Percentiles rank a stretch among this genome's conserved stretches.
These are phyloP conservation scores for Chroicocephalus ridibundus DNA, from an alignment of 2,113 vertebrate species.

Conservation along the genomic window DNA sequence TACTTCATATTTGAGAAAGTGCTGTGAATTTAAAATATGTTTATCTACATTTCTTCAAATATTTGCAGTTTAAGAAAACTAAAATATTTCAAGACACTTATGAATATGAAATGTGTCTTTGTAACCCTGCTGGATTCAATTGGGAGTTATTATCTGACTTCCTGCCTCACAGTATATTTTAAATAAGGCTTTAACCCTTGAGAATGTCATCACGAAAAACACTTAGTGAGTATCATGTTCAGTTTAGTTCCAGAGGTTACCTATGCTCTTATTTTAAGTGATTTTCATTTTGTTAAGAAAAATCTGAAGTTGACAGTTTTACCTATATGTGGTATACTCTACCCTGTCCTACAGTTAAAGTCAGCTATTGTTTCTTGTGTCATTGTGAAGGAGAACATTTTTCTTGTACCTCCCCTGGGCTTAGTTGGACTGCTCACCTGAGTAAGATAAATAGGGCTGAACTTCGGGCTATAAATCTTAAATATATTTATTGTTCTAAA, in stretches of 20 bases:
- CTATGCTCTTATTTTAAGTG: not conserved
- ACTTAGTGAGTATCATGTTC: not conserved
- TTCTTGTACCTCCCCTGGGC: slow-evolving; percentile 36
- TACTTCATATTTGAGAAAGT: slow-evolving; percentile 45
- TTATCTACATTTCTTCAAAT: slow-evolving; percentile 62
- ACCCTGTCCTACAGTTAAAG: not conserved
- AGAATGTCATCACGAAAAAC: not conserved
- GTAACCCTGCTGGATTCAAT: slow-evolving; percentile 35
- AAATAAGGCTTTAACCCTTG: not conserved
- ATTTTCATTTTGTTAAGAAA: slow-evolving; percentile 18
- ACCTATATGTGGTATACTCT: not conserved
- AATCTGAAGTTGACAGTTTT: not conserved
- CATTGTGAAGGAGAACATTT: slow-evolving; percentile 1
- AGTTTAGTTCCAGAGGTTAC: not conserved
- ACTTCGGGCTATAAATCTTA: slow-evolving; percentile 46
- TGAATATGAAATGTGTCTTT: slow-evolving; percentile 48
- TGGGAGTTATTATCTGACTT: slow-evolving; percentile 10
- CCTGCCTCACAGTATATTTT: not conserved
- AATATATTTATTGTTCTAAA: slow-evolving; percentile 44
- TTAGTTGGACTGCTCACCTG: slow-evolving; percentile 17
- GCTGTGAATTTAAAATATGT: slow-evolving; percentile 66
- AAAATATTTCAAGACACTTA: slow-evolving; percentile 49
- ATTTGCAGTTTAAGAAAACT: slow-evolving; percentile 57
- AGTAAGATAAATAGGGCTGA: slow-evolving; percentile 35
- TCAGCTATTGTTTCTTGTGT: not conserved